These are phyloP conservation scores for Hydrolagus affinis DNA, from an alignment of 2,113 vertebrate species.

Conservation along the genomic window DNA sequence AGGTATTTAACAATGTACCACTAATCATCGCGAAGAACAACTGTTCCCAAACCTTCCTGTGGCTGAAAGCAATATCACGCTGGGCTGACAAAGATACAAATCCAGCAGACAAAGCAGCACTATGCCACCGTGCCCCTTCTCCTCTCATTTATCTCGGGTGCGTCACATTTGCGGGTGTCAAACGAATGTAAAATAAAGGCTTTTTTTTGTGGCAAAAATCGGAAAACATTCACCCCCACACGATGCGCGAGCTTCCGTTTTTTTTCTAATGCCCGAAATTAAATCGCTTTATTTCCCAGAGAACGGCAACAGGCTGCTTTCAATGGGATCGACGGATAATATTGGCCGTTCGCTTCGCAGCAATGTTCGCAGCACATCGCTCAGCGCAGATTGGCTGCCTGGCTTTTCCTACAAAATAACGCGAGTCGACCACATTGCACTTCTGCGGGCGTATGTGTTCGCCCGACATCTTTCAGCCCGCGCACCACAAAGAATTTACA, in stretches of 20 bases:
- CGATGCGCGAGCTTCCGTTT: neutral
- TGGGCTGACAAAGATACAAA: neutral
- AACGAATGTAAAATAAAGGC: neutral
- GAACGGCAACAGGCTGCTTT: too few species aligned
- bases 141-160: neutral
- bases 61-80: conserved; percentile 21
- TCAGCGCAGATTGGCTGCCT: neutral
- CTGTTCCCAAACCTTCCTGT: neutral
- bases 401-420: neutral
- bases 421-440: neutral
- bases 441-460: neutral
- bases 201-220: too few species aligned
- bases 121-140: neutral
- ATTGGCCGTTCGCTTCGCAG: neutral
- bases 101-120: neutral
- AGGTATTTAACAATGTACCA: conserved; percentile 28
- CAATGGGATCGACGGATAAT: too few species aligned
- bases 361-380: neutral
- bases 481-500: too few species aligned
- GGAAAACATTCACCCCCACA: too few species aligned
- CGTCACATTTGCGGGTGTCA: neutral
- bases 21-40: conserved; percentile 19
- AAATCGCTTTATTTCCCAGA: too few species aligned
- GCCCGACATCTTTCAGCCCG: neutral
- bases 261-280: too few species aligned